Base-by-base conservation (phyloP, 2,113 vertebrate species). In the Trogon melanurus region DNA sequence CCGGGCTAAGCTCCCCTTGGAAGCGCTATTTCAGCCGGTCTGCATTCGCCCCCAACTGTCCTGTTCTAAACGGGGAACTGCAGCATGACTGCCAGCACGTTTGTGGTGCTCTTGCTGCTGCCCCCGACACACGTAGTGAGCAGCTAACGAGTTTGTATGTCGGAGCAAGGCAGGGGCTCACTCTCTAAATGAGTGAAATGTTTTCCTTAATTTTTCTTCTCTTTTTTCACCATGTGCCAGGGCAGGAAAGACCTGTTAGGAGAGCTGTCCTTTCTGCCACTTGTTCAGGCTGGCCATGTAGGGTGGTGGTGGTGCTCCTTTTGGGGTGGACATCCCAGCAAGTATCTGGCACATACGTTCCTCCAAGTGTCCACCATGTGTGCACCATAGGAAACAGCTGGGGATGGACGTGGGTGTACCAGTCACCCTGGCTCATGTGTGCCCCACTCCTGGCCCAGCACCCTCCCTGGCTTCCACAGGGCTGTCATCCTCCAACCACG, bases 271-370 rank as follows among this genome's bases (percentile, higher is more conserved):
- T 21, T 86, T 72, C 83, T 60, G 71, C 25, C 50, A 1, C 21
- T 50, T 16, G 6, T 18, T 83, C 0, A 0, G 5, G 16, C 8
- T 4, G 20, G 32, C 48, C 6, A 0, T 5, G 8, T 2, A 10
- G 18, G 34, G 9, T 16, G 34, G 14, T 16, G 34, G 14, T 3
- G 27, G 22, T 11, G n/a, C 16, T 32, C 5, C 20, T 56, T 74
- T 48, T 23, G 30, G n/a, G 16, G 8, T 7, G 32, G 2, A 18
- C 8, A 26, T 21, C 26, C 36, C 76, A 61, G 71, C 50, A 34
- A 7, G 34, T 32, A 9, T 13, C 29, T 14, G 22, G 22, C 45
- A 27, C 15, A 12, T 0, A 2, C 3, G 2, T 11, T 58, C 16
- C n/a, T 61, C 71, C 48, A 8, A 29, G 61, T 2, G 2, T 27